These are phyloP conservation scores for Drosophila putrida DNA, from an alignment of 2,888 invertebrate species.

Conservation along the genomic window DNA sequence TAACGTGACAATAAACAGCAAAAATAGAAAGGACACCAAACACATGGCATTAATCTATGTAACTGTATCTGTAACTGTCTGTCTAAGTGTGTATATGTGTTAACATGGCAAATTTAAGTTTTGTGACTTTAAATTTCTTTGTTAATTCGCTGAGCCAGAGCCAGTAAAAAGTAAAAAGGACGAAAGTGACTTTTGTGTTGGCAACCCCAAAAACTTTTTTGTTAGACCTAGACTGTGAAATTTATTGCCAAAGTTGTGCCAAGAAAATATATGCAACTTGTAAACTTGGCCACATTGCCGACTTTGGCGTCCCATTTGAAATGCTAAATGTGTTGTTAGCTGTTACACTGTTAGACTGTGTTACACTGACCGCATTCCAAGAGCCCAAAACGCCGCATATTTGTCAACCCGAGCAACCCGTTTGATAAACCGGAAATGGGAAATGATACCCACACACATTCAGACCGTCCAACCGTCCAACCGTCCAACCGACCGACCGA, in stretches of 20 bases:
- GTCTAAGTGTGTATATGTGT: conserved; percentile 2
- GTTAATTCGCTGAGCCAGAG: conserved; percentile 56
- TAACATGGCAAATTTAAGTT: conserved; percentile 62
- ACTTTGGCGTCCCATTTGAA: conserved; percentile 51
- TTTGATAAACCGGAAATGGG: conserved; percentile 74
- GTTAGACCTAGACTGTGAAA: conserved; percentile 62
- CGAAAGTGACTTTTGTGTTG: conserved; percentile 28
- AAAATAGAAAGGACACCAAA: conserved; percentile 47
- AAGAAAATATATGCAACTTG: conserved; percentile 58
- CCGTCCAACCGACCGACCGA: no score
- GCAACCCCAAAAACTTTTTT: conserved; percentile 38
- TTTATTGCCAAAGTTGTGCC: conserved; percentile 73
- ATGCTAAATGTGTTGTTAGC: conserved; percentile 70
- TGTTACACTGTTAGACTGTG: conserved; percentile 73
- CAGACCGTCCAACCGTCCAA: neutral
- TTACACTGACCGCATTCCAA: conserved; percentile 78
- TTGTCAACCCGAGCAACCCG: conserved; percentile 66
- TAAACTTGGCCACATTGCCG: conserved; percentile 59
- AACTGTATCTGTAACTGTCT: neutral
- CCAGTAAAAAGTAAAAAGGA: neutral
- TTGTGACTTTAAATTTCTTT: conserved; percentile 72
- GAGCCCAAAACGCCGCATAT: conserved; percentile 66
- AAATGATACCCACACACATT: conserved; percentile 58
- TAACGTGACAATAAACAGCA: conserved; percentile 73
- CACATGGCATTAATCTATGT: conserved; percentile 15